Conservation (phyloP, 2,888 invertebrate species). For the Arenicola marina region DNA sequence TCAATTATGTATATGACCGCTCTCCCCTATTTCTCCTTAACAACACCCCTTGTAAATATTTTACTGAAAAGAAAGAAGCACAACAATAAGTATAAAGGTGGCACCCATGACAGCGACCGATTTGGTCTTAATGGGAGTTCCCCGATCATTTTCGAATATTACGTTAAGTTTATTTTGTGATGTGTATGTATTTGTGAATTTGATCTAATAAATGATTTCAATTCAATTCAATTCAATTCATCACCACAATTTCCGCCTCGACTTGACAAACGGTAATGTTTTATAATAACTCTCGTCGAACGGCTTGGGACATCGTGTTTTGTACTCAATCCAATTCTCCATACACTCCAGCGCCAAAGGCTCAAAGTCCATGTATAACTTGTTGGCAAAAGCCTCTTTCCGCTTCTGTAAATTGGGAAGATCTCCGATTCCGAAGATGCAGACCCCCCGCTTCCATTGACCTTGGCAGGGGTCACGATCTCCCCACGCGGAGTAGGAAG, state of each 20-base stretch:
- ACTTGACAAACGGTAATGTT: conserved; percentile 31
- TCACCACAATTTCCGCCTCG: not conserved
- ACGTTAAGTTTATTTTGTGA: too few species aligned
- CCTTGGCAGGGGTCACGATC: conserved; percentile 33
- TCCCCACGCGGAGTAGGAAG: conserved; percentile 40
- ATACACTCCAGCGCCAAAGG: conserved; percentile 43
- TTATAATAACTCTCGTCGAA: conserved; percentile 30
- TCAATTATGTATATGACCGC: too few species aligned
- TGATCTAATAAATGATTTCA: too few species aligned
- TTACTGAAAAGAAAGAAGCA: too few species aligned
- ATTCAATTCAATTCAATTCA: not conserved
- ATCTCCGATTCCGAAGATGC: conserved; percentile 46
- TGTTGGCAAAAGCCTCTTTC: conserved; percentile 46
- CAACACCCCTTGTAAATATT: too few species aligned
- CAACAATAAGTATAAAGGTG: too few species aligned
- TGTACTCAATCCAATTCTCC: conserved; percentile 33
- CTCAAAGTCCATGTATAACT: conserved; percentile 41
- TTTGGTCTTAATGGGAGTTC: too few species aligned
- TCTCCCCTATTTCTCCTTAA: too few species aligned
- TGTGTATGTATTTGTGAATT: too few species aligned
- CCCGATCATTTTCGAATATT: too few species aligned
- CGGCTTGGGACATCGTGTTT: conserved; percentile 20
- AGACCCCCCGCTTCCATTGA: conserved; percentile 38
- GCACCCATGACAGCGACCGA: too few species aligned
- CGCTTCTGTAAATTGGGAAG: conserved; percentile 31